Base-by-base conservation (phyloP, 2,888 invertebrate species). In the Sphinx pinastri region DNA sequence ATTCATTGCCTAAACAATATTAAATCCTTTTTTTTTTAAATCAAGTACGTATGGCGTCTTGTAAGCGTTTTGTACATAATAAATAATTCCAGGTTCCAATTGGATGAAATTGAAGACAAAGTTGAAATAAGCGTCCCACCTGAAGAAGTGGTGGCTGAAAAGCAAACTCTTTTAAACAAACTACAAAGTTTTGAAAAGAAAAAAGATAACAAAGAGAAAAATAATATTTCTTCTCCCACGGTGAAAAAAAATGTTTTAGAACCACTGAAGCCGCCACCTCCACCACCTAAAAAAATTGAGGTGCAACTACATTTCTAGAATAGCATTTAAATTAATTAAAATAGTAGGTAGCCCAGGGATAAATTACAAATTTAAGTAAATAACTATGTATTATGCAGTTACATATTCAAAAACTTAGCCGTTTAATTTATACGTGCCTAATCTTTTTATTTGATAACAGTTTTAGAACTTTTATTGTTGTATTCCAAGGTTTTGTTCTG, bases 101-200 rank as follows among this genome's bases (percentile, higher is more conserved):
- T 92, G 59, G 83, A 88, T 70, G 91, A 92, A n/a, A 78, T 85
- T 2, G 86, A 88, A 71, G 80, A 81, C 38, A 80, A 84, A 66
- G 84, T 89, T 66, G 86, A 86, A 54, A 76, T 86, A 2, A 81
- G 75, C 19, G 90, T 92, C 10, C 86, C 86, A 3, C 92, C 89
- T 0, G 91, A 87, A 79, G 89, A 91, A 71, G 88, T 94, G 0
- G 90, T 88, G 0, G 90, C 90, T 2, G 93, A 94, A 76, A 94
- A 92, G 75, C 84, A 92, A 72, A 89, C 87, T 47, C 83, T 94
- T 16, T 73, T 93, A 2, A 84, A 89, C 0, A 93, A 93, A 79
- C 81, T 94, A 25, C 89, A 92, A 25, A 88, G 84, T 70, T 91
- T 94, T 69, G 90, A 90, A 68, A 89, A 88, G 71, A 89, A 86